A percentile compares a stretch with the other conserved stretches of the same genome.
These are phyloP conservation scores for Trachelipus rathkii DNA, from an alignment of 1,140 invertebrate species.

Conservation along the genomic window DNA sequence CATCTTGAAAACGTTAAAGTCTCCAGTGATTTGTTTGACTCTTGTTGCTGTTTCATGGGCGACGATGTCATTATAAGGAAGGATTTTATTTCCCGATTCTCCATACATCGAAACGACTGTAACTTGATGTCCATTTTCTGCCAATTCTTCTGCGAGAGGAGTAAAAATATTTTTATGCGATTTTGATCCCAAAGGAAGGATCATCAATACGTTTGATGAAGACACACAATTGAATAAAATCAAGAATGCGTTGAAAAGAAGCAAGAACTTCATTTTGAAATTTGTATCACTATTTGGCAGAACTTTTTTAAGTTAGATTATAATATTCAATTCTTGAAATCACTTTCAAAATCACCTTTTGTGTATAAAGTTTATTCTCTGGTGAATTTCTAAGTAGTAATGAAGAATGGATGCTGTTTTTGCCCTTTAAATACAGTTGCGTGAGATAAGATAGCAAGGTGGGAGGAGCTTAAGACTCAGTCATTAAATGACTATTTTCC, in stretches of 20 bases:
- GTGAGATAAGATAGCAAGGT: too few species aligned
- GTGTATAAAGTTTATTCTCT: too few species aligned
- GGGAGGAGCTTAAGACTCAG: too few species aligned
- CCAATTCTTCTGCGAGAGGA: conserved; percentile 53
- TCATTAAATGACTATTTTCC: too few species aligned
- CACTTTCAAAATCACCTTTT: too few species aligned
- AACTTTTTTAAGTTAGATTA: too few species aligned
- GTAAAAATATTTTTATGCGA: conserved; percentile 57
- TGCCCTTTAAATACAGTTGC: too few species aligned
- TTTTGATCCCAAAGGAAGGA: conserved; percentile 42
- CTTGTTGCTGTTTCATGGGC: conserved; percentile 30
- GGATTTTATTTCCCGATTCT: conserved; percentile 45
- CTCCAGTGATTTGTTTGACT: conserved; percentile 34
- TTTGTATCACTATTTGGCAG: too few species aligned
- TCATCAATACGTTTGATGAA: conserved; percentile 38
- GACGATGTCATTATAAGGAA: conserved; percentile 42
- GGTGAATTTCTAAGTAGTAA: too few species aligned
- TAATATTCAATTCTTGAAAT: too few species aligned
- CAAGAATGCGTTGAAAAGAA: neutral
- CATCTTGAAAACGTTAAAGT: conserved; percentile 42
- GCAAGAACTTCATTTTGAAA: conserved; percentile 11
- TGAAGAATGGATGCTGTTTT: too few species aligned
- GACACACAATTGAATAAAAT: conserved; percentile 18
- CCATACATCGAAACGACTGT: conserved; percentile 55
- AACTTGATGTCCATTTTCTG: conserved; percentile 59